Evolutionary conservation across 1,140 invertebrate genomes (phyloP).

Genomic region (Magallana gigas): DNA sequence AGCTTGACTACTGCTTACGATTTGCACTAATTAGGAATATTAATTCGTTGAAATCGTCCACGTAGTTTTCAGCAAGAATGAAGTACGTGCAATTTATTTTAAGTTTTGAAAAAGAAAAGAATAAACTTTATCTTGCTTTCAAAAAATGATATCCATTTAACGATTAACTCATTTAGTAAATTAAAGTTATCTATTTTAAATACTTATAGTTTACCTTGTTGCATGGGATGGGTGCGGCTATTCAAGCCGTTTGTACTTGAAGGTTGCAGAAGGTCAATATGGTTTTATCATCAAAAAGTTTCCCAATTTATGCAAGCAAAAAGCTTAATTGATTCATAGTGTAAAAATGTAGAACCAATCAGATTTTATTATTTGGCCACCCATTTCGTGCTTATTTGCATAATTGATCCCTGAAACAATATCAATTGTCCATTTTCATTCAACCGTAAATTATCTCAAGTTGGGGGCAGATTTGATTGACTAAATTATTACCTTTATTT

Average conservation of each 20-base stretch:
- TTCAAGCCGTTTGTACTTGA: not conserved
- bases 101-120: not conserved
- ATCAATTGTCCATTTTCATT: slow-evolving; percentile 36
- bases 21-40: slow-evolving; percentile 32
- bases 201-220: not conserved
- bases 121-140: not conserved
- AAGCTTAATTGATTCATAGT: slow-evolving; percentile 9
- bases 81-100: not conserved
- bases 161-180: too few relatives aligned
- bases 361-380: slow-evolving; percentile 9
- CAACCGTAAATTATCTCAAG: slow-evolving; percentile 19
- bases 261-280: slow-evolving; percentile 22
- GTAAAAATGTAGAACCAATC: slow-evolving; percentile 21
- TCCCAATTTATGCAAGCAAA: not conserved
- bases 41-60: not conserved
- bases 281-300: slow-evolving; percentile 1
- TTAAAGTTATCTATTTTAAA: too few relatives aligned
- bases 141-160: not conserved
- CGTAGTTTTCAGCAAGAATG: not conserved
- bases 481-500: not conserved
- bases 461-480: not conserved
- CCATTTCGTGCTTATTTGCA: slow-evolving; percentile 13
- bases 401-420: slow-evolving; percentile 36
- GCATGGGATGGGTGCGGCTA: not conserved
- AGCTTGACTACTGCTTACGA: not conserved